Base-by-base conservation (phyloP, 1,140 invertebrate species). In the Tetramorium simillimum region DNA sequence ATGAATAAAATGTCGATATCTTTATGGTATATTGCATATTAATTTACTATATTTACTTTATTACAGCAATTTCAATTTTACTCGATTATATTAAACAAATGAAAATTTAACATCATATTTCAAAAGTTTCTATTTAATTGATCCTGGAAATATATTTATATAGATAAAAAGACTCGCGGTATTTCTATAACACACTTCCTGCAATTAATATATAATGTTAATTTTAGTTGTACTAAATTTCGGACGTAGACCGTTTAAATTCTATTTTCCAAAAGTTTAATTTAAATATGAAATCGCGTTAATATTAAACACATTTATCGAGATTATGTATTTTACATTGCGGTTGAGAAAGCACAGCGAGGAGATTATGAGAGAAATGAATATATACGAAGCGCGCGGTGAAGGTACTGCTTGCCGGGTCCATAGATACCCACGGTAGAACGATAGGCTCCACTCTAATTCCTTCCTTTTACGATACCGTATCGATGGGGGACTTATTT, bases 371-470 rank as follows among this genome's bases (percentile, higher is more conserved):
- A 72, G 56, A 43, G 2, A 12, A 18, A 33, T 18, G 21, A 53
- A 69, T 33, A 49, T 18, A 49, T 12, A 21, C 21, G 18, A 69
- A 16, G 51, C 33, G 51, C 33, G 10, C 24, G 49, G 16, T 28
- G n/a, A 58, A 43, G 40, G 14, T 60, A 18, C 14, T 24, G 24
- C 14, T 24, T 28, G 21, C 6, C 21, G 33, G 37, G 28, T 24
- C 37, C 53, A 0, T 21, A 60, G 58, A 46, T 46, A 46, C 10
- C 4, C 9, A 18, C 14, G 37, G 73, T 24, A 49, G 67, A 21
- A 46, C 62, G 21, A 51, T 67, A 80, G 60, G n/a, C 33, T 80
- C n/a, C 33, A 18, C 67, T 82, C 24, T 84, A 84, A 84, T 24
- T 73, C 40, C 12, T 33, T 60, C 56, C 28, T 60, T 80, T 73